phyloP scores from a whole-genome alignment of 2,113 vertebrate genomes.

The Heterotis niloticus region DNA sequence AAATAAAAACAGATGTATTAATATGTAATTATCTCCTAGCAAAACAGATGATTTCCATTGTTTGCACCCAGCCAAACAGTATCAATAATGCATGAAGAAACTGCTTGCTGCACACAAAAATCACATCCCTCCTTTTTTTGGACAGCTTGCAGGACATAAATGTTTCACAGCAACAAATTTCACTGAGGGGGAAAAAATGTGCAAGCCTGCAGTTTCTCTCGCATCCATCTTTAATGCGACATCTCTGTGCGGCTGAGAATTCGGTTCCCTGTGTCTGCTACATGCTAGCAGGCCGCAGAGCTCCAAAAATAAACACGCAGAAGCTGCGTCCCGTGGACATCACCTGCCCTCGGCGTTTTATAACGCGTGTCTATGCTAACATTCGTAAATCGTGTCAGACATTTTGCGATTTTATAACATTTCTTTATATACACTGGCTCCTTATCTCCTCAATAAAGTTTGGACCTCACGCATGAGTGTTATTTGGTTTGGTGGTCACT shows the following conservation, averaged over 20 bases:
- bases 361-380: not conserved
- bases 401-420: no score
- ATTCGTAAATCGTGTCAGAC: no score
- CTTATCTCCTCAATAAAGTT: no score
- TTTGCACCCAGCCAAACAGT: conserved; percentile 27
- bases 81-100: conserved; percentile 32
- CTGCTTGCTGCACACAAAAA: conserved; percentile 20
- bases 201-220: conserved; percentile 60
- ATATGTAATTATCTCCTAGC: conserved; percentile 37
- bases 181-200: conserved; percentile 50
- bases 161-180: conserved; percentile 60
- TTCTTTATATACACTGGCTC: no score
- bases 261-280: conserved; percentile 2
- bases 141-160: conserved; percentile 48
- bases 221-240: conserved; percentile 42
- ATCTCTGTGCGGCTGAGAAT: conserved; percentile 1
- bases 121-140: not conserved
- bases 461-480: no score
- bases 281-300: not conserved
- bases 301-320: not conserved
- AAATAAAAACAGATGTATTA: conserved; percentile 35
- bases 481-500: no score
- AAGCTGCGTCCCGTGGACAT: no score
- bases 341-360: not conserved
- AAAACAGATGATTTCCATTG: conserved; percentile 19